Evolutionary conservation across 2,113 vertebrate species (phyloP), one percentile per base, ranked within the genome.

Genomic region (Oreochromis niloticus): DNA sequence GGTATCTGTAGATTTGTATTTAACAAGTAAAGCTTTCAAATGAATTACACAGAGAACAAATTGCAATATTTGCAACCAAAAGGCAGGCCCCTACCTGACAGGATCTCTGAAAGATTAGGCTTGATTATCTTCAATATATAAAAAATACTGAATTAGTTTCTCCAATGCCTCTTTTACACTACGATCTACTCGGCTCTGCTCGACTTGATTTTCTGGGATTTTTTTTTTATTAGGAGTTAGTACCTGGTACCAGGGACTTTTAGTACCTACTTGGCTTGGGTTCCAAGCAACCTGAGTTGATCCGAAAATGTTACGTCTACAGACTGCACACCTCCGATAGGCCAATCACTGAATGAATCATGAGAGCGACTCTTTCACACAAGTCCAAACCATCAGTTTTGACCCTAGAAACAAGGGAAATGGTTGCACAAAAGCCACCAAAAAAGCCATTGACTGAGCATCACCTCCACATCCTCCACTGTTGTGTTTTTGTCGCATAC

Each of bases 351-450:
- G 1, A 66, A 36, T n/a, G 32, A 66, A 17, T 36, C 32, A 36
- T 4, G 0, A 63, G 0, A 63, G 9, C 9, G 2, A 36, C 17
- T 63, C 32, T 12, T 63, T 63, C 59, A 63, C 16, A 63, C 30
- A 63, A 36, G 32, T 63, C 61, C 3, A 36, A 63, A 63, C 6
- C 59, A 36, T 6, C 2, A 36, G 36, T n/a, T 63, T 36, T 36
- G 59, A 36, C 59, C 9, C 17, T 63, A 4, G 0, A 63, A 63
- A 63, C 32, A 63, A 63, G 59, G 5, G 2, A 63, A 7, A 7
- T 12, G 0, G 61, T 36, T 0, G 9, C 10, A 36, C 4, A 2
- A 0, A 63, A 12, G n/a, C 5, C 57, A 61, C 10, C 0, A 34
- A 61, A 1, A 63, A 63, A 34, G 30, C 16, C 0, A 63, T 6